Base-by-base conservation (phyloP, 1,140 invertebrate genomes). In the Diorhabda carinulata region DNA sequence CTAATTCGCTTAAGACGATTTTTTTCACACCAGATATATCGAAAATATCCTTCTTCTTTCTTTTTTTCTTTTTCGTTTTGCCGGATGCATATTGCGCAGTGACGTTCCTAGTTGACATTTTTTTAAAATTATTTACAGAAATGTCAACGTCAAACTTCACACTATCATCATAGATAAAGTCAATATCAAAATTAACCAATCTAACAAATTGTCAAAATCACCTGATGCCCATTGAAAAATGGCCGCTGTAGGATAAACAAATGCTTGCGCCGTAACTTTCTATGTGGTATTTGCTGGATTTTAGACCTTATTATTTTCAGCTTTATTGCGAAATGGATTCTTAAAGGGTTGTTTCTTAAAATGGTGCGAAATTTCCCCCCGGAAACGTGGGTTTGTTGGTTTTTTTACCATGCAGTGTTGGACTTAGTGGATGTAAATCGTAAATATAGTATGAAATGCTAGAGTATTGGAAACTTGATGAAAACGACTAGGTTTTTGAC, bases 1-100 rank as follows among this genome's bases (percentile, higher is more conserved):
- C 83, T 3, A 80, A 42, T 3, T 80, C 75, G 2, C 81, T 81
- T 25, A 86, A 56, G 2, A 73, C 58, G 25, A 79, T 64, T 64
- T 72, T 76, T 64, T 56, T 56, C 7, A 79, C 79, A 3, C 78
- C 78, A 4, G 74, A 74, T 6, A 80, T 77, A 61, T 76, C 65
- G 9, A 74, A 75, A 2, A 74, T 43, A 40, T 73, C 64, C 7
- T 66, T 59, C 4, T 73, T 43, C 62, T 64, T 66, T n/a, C 61
- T 25, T 43, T 65, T 69, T 40, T 62, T 68, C 59, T 68, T 74
- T 41, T 66, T 74, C 8, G 10, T 9, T 60, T 60, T 60, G 5
- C 57, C 40, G 2, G n/a, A 60, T 10, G 10, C 3, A 42, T 60
- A 10, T 25, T 60, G 58, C 5, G 58, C 58, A 59, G 58, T 25